Evolutionary conservation across 2,113 vertebrate species (phyloP).

Genomic region (Tringa solitaria): DNA sequence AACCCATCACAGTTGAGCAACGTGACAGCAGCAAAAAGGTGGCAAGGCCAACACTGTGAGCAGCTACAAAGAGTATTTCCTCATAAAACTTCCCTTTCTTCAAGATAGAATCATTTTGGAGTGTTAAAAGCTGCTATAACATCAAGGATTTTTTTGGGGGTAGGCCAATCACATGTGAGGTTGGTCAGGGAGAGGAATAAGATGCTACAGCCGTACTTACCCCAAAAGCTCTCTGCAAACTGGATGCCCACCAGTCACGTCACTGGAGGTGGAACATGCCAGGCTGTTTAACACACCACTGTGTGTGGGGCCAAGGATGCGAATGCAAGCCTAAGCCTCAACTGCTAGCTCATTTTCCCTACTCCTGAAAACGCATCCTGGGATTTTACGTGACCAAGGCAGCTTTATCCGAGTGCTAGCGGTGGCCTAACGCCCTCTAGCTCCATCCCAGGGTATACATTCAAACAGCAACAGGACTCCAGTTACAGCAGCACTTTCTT

Average conservation of each 20-base stretch:
- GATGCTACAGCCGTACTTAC: not conserved
- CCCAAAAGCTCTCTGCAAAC: not conserved
- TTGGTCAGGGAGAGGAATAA: not conserved
- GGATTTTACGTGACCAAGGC: not conserved
- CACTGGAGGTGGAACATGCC: not conserved
- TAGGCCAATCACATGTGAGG: not conserved
- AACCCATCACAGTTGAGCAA: not conserved
- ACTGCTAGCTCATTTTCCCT: not conserved
- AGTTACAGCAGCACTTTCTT: not conserved
- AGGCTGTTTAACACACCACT: not conserved
- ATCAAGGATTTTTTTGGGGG: accelerated
- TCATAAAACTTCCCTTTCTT: not conserved
- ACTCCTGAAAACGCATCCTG: not conserved
- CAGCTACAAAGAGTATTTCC: not conserved
- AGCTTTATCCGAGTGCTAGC: not conserved
- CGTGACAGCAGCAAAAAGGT: not conserved
- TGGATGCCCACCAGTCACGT: not conserved
- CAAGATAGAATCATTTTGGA: not conserved
- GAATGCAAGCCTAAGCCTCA: accelerated
- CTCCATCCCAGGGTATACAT: not conserved
- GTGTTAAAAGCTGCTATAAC: not conserved
- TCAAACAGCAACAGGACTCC: not conserved
- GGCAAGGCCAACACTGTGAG: not conserved
- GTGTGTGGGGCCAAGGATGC: accelerated
- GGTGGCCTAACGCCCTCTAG: conserved; percentile 31